phyloP scores from a whole-genome alignment of 2,888 invertebrate species.

The Drosophila robusta region DNA sequence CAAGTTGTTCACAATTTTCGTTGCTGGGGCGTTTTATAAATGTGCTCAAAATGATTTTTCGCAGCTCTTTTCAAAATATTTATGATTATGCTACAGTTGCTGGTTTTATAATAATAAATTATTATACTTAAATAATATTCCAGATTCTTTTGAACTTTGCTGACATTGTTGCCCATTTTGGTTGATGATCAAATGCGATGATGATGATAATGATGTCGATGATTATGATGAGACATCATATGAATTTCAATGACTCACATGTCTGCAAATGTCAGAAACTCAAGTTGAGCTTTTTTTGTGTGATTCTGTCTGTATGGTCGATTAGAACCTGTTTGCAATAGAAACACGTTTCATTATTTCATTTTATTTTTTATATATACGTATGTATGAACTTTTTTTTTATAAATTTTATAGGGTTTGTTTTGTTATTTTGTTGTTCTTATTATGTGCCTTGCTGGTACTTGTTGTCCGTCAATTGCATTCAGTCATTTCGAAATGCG shows the following conservation, averaged over 20 bases:
- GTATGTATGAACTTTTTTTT: background rate
- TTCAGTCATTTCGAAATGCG: conserved; percentile 54
- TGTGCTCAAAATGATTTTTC: too few species aligned
- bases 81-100: too few species aligned
- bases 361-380: too few species aligned
- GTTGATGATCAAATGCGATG: conserved; percentile 17
- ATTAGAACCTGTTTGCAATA: conserved; percentile 61
- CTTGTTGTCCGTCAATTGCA: conserved; percentile 24
- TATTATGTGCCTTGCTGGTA: conserved; percentile 19
- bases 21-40: too few species aligned
- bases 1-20: too few species aligned
- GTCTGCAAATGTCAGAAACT: conserved; percentile 37
- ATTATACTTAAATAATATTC: background rate
- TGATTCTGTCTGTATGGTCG: conserved; percentile 9
- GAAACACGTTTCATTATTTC: conserved; percentile 60
- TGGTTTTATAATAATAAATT: background rate
- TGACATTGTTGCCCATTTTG: conserved; percentile 12
- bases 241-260: conserved; percentile 43
- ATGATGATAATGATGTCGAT: conserved; percentile 5
- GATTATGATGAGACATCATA: conserved; percentile 24
- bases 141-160: background rate
- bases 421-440: conserved; percentile 13
- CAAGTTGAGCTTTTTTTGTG: conserved; percentile 17
- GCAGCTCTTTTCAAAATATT: too few species aligned
- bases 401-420: conserved; percentile 9